A percentile compares a stretch with the other conserved stretches of the same genome.
These are phyloP conservation scores for Hyposmocoma kahamanoa DNA, from an alignment of 1,140 invertebrate species.

Conservation along the genomic window DNA sequence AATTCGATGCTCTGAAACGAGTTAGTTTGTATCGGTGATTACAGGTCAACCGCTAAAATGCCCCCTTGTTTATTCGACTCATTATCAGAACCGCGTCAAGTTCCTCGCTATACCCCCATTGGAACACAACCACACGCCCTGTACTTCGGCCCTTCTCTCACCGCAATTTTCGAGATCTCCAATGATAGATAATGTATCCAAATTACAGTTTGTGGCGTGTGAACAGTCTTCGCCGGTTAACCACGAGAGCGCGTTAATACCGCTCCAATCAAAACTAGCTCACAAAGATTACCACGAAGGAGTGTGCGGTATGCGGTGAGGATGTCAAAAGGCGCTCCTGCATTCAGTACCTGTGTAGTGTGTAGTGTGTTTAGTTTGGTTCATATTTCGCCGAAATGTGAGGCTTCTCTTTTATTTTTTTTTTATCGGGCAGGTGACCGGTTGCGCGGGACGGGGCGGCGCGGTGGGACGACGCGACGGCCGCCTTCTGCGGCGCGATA, in stretches of 20 bases:
- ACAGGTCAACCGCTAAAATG: constrained; percentile 43
- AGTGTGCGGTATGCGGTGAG: too few species aligned
- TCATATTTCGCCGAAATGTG: constrained; percentile 62
- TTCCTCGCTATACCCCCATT: background rate
- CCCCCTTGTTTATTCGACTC: constrained; percentile 38
- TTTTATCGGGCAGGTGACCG: constrained; percentile 59
- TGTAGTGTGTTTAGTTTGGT: constrained; percentile 44
- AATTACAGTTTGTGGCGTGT: constrained; percentile 46
- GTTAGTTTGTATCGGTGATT: constrained; percentile 44
- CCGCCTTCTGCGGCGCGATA: constrained; percentile 29
- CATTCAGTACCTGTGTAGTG: constrained; percentile 1
- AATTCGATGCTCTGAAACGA: constrained; percentile 31
- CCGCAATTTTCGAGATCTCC: constrained; percentile 42
- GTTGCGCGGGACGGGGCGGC: constrained; percentile 56
- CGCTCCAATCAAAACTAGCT: constrained; percentile 1
- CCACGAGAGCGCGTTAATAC: background rate
- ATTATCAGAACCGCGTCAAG: constrained; percentile 38
- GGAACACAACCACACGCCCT: too few species aligned
- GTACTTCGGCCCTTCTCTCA: background rate
- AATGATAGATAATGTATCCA: constrained; percentile 53
- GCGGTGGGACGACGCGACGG: constrained; percentile 51
- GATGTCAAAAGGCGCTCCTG: background rate
- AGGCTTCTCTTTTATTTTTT: constrained; percentile 60
- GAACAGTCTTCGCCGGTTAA: constrained; percentile 18
- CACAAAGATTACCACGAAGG: background rate